phyloP scores from a whole-genome alignment of 2,113 vertebrate species.

The Phaethon lepturus region DNA sequence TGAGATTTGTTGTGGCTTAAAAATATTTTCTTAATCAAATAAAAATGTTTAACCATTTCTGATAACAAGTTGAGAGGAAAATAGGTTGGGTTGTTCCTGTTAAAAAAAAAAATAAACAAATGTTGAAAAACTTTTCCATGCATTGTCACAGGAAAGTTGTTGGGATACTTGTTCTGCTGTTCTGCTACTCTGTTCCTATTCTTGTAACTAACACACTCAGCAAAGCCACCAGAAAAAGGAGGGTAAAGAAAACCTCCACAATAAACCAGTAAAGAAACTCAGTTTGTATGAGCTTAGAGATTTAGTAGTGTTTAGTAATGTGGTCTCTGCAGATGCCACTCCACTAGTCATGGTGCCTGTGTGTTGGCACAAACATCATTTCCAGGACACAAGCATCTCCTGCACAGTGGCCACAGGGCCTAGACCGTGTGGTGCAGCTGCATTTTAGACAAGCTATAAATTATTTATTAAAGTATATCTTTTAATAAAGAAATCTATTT shows the following conservation, averaged over 20 bases:
- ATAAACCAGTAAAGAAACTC: neutral
- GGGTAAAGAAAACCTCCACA: neutral
- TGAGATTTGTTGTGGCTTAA: neutral
- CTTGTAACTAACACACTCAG: neutral
- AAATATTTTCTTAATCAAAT: neutral
- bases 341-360: neutral
- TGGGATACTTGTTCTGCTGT: neutral
- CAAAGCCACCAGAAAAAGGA: neutral
- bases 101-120: neutral
- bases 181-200: neutral
- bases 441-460: neutral
- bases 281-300: neutral
- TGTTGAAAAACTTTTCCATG: neutral
- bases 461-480: neutral
- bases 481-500: neutral
- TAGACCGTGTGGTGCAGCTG: neutral
- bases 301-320: neutral
- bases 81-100: neutral
- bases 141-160: neutral
- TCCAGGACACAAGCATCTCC: neutral
- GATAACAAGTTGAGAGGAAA: neutral
- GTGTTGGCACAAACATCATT: neutral
- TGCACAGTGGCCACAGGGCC: no score
- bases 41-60: neutral
- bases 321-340: neutral